phyloP scores from a whole-genome alignment of 2,113 vertebrate species.

The Dolichotis patagonum region DNA sequence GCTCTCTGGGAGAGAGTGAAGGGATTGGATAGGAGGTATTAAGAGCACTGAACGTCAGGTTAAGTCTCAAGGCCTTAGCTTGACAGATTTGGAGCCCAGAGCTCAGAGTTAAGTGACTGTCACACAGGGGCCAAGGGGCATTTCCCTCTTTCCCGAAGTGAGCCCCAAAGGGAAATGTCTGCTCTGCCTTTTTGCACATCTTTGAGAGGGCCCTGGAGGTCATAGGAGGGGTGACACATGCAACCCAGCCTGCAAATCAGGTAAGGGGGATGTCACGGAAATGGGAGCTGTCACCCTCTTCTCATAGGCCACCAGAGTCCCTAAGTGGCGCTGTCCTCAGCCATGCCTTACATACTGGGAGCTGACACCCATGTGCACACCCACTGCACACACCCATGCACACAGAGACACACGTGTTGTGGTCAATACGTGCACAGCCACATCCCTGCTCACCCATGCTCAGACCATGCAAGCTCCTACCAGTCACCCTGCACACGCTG shows the following conservation, averaged over 20 bases:
- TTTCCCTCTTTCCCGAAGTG: not conserved
- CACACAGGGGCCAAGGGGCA: not conserved
- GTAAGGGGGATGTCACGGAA: too few relatives aligned
- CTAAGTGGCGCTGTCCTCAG: too few relatives aligned
- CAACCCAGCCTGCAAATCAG: not conserved
- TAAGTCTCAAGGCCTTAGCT: not conserved
- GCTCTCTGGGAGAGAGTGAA: not conserved
- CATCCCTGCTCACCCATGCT: not conserved
- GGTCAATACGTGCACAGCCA: not conserved
- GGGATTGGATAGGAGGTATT: not conserved
- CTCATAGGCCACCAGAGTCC: not conserved
- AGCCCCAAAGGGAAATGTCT: not conserved
- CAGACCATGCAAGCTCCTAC: not conserved
- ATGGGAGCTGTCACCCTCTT: not conserved
- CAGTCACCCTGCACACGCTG: not conserved
- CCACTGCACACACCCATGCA: fast-evolving
- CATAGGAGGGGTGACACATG: too few relatives aligned
- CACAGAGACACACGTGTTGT: not conserved
- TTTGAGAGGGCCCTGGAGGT: not conserved
- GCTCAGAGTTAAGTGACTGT: not conserved
- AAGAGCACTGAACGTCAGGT: not conserved
- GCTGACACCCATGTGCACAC: not conserved
- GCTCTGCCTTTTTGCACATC: not conserved
- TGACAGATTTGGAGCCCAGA: fast-evolving
- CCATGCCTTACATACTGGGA: not conserved